These are phyloP conservation scores for Anguilla obscura DNA, from an alignment of 2,797 vertebrate species.

Conservation along the genomic window DNA sequence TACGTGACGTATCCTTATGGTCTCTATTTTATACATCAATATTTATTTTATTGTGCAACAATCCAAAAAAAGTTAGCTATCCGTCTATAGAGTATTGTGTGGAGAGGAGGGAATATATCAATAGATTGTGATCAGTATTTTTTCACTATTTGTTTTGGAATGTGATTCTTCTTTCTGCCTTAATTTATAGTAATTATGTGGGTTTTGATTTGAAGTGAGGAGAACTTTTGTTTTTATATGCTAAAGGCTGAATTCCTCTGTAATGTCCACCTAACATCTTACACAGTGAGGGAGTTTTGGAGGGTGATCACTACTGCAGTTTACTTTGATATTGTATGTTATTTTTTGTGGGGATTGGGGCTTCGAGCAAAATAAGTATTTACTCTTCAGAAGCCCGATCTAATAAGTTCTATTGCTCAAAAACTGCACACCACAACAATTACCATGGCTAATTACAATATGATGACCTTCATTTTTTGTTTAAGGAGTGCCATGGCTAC, in stretches of 20 bases:
- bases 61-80: slow-evolving; percentile 57
- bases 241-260: slow-evolving; percentile 48
- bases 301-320: not conserved
- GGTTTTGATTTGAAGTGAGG: slow-evolving; percentile 65
- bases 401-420: not conserved
- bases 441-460: not conserved
- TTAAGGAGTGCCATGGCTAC: not conserved
- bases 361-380: not conserved
- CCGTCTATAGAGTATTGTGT: slow-evolving; percentile 61
- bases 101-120: slow-evolving; percentile 49
- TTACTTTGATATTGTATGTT: slow-evolving; percentile 44
- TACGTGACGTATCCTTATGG: not conserved
- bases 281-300: slow-evolving; percentile 25
- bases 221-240: slow-evolving; percentile 61
- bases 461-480: not conserved
- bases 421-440: slow-evolving; percentile 18
- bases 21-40: not conserved
- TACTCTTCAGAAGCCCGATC: not conserved
- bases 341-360: not conserved
- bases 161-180: slow-evolving; percentile 56
- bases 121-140: slow-evolving; percentile 63
- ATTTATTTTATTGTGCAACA: slow-evolving; percentile 68
- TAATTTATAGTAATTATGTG: slow-evolving; percentile 71
- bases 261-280: slow-evolving; percentile 51
- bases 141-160: slow-evolving; percentile 64